Evolutionary conservation across 2,888 invertebrate genomes (phyloP).

Genomic region (Oeneis ivallda): DNA sequence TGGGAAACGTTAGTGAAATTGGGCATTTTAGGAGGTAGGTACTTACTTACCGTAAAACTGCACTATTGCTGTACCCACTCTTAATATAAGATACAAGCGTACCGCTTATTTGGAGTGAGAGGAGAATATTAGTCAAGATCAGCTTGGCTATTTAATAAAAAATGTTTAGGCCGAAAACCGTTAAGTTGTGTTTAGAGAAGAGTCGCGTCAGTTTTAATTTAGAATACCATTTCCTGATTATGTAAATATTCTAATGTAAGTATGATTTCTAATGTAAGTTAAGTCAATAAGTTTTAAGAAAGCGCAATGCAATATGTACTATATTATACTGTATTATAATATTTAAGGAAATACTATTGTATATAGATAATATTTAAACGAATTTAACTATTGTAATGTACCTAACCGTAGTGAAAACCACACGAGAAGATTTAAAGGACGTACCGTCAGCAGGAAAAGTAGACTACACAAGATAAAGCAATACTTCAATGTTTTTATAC

Average conservation of each 20-base stretch:
- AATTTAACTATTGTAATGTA: constrained; percentile 70
- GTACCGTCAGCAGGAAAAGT: constrained; percentile 25
- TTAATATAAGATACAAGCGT: too few relatives aligned
- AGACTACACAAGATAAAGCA: not conserved
- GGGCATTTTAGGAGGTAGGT: too few relatives aligned
- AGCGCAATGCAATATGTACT: constrained; percentile 62
- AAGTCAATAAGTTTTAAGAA: constrained; percentile 30
- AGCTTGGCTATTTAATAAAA: too few relatives aligned
- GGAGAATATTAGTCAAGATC: too few relatives aligned
- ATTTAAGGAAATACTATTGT: constrained; percentile 57
- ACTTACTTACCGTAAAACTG: too few relatives aligned
- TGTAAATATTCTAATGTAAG: constrained; percentile 5
- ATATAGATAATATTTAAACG: constrained; percentile 80
- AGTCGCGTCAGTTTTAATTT: not conserved
- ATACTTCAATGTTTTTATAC: constrained; percentile 6
- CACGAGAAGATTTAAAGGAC: constrained; percentile 42
- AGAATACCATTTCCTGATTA: not conserved
- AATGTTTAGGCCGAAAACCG: too few relatives aligned
- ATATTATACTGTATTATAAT: constrained; percentile 42
- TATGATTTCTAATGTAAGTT: not conserved
- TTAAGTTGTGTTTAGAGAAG: too few relatives aligned
- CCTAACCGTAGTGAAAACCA: constrained; percentile 57
- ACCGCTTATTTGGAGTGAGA: too few relatives aligned
- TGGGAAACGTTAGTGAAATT: too few relatives aligned
- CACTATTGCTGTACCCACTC: too few relatives aligned